These are phyloP conservation scores for Ploceus nigricollis DNA, from an alignment of 2,113 vertebrate genomes.

Conservation along the genomic window DNA sequence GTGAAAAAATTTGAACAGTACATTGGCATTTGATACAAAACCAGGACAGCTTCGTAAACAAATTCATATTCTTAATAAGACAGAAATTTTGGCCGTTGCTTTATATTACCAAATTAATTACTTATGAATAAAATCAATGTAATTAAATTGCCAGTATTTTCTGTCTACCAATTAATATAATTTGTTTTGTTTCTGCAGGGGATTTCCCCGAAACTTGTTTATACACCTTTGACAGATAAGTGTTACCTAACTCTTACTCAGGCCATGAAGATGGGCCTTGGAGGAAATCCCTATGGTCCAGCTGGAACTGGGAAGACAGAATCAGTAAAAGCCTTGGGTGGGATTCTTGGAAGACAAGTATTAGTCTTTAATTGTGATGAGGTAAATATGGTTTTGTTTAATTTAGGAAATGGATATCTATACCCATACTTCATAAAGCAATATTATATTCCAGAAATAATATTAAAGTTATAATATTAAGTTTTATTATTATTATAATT, in stretches of 20 bases:
- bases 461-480: neutral
- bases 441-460: neutral
- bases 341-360: conserved; percentile 93
- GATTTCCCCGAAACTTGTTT: conserved; percentile 93
- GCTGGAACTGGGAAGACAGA: conserved; percentile 98
- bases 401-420: neutral
- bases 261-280: conserved; percentile 95
- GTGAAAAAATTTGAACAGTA: neutral
- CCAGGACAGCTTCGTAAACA: neutral
- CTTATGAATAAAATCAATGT: neutral
- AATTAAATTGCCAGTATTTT: neutral
- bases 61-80: neutral
- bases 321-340: conserved; percentile 95
- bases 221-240: conserved; percentile 95
- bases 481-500: neutral
- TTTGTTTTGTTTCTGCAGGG: conserved; percentile 75
- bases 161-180: neutral
- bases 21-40: neutral
- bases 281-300: conserved; percentile 95
- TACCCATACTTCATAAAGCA: neutral
- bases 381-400: conserved; percentile 72
- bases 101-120: neutral
- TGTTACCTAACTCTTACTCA: conserved; percentile 96
- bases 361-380: conserved; percentile 99
- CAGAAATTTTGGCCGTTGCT: neutral